phyloP scores from a whole-genome alignment of 2,888 invertebrate genomes.

The Stegophylla sp. region DNA sequence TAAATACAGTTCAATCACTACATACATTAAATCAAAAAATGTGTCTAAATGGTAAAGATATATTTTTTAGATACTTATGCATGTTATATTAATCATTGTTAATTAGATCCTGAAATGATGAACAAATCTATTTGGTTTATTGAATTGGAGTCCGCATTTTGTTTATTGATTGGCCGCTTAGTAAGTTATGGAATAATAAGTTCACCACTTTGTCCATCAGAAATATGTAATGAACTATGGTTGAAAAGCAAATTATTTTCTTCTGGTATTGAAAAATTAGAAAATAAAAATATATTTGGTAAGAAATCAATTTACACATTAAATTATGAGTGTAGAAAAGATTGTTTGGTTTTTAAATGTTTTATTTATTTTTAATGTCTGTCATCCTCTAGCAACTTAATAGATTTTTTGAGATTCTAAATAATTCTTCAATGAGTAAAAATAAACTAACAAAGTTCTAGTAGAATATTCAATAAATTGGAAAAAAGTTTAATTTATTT shows the following conservation, averaged over 20 bases:
- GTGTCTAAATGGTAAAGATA: constrained; percentile 27
- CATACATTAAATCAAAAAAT: constrained; percentile 60
- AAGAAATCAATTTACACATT: constrained; percentile 3
- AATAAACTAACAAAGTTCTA: too few species aligned
- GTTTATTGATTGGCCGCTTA: constrained; percentile 70
- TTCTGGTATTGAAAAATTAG: constrained; percentile 56
- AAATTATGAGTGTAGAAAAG: too few species aligned
- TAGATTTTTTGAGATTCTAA: too few species aligned
- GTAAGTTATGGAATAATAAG: constrained; percentile 70
- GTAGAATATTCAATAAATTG: too few species aligned
- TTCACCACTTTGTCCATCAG: constrained; percentile 65
- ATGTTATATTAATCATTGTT: constrained; percentile 15
- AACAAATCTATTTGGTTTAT: constrained; percentile 69
- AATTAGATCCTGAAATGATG: constrained; percentile 37
- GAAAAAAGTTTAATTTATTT: too few species aligned
- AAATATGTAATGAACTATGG: constrained; percentile 66
- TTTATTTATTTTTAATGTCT: too few species aligned
- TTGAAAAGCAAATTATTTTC: constrained; percentile 64
- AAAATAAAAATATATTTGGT: constrained; percentile 57
- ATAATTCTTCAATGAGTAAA: too few species aligned
- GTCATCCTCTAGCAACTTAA: too few species aligned
- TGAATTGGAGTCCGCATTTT: constrained; percentile 70
- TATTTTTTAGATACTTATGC: constrained; percentile 29
- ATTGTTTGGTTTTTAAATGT: too few species aligned
- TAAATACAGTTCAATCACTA: constrained; percentile 59